Base-by-base conservation (phyloP, 2,888 invertebrate genomes). In the Heliconius charithonia region DNA sequence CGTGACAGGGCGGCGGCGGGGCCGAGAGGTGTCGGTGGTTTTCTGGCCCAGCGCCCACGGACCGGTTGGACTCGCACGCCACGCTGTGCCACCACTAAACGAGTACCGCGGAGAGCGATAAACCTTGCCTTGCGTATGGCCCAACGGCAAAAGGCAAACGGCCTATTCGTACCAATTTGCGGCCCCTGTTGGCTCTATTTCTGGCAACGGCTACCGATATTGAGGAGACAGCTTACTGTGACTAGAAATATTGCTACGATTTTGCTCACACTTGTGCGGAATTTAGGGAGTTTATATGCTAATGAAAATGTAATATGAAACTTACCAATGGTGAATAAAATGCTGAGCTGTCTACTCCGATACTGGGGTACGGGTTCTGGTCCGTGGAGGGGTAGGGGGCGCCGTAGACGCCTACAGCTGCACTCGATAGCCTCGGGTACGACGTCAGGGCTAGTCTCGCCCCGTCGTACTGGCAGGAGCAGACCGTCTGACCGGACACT, bases 271-370 rank as follows among this genome's bases (percentile, higher is more conserved):
- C 67, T 32, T 67, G 76, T 79, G 66, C 74, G 76, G 80, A 67
- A n/a, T 59, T 22, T 22, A 29, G 45, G n/a, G n/a, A 29, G 32
- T 29, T 75, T 56, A n/a, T n/a, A 12, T n/a, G n/a, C n/a, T 59
- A 59, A n/a, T n/a, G 86, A 85, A 86, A 86, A 85, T 88, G 87
- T 56, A 12, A 69, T 41, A 4, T 70, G 27, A 22, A 29, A 97
- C 98, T 97, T 96, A 99, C 98, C 97, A 99, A 92, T 85, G 98
- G 98, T 82, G 98, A 98, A 95, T 98, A 98, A 95, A 99, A 99
- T 78, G 98, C 98, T 74, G 98, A 98, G 89, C 98, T 98, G 91
- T 98, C 98, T 87, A 98, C 97, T 80, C 98, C 98, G 94, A 98
- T 98, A 93, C 98, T 98, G 73, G 98, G 98, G 90, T 98, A 98